Percentiles rank a stretch among this genome's conserved stretches.
phyloP scores from a whole-genome alignment of 2,113 vertebrate species.

The Fulmarus glacialis region DNA sequence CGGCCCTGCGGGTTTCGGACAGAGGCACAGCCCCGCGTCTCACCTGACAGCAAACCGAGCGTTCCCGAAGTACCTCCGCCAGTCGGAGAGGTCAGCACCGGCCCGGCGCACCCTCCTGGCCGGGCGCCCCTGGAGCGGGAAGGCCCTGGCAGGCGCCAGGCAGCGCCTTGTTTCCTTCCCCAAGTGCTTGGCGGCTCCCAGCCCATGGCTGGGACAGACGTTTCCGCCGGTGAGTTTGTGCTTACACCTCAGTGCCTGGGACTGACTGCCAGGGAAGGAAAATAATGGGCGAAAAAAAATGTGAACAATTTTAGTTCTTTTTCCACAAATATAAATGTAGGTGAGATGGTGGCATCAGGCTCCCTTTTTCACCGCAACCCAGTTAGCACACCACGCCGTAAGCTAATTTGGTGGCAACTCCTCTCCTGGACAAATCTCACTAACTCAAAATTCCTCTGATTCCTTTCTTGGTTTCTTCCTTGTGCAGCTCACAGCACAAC shows the following conservation, averaged over 20 bases:
- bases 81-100: rapidly evolving
- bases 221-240: neutral
- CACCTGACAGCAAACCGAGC: rapidly evolving
- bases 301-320: neutral
- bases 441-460: neutral
- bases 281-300: rapidly evolving
- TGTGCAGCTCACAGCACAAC: rapidly evolving
- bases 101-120: too few species aligned
- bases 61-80: rapidly evolving
- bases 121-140: neutral
- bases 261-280: neutral
- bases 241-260: neutral
- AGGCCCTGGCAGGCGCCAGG: rapidly evolving
- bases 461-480: neutral
- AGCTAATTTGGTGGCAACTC: neutral
- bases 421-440: neutral
- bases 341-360: neutral
- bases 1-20: rapidly evolving
- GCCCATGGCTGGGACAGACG: rapidly evolving
- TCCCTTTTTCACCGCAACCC: neutral
- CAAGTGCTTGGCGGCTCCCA: rapidly evolving
- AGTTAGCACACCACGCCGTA: rapidly evolving
- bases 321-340: neutral
- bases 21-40: too few species aligned
- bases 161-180: rapidly evolving